Evolutionary conservation across 2,888 invertebrate genomes (phyloP), one percentile per base, ranked within the genome.

Genomic region (Lasiommata megera): DNA sequence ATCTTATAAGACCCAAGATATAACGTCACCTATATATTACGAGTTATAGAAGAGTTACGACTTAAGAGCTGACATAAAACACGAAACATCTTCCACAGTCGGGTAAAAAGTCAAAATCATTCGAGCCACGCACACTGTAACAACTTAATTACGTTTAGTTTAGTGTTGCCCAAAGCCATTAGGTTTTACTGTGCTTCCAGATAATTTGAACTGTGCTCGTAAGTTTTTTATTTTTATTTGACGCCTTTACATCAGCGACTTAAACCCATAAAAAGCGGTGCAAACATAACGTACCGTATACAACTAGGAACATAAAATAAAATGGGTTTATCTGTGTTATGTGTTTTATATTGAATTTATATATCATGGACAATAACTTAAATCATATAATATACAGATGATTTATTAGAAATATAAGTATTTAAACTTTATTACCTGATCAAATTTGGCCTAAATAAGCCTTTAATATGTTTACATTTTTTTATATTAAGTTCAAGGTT

Each of bases 161-260:
- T 51, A 38, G 51, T 51, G 38, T 51, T 23, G 44, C 54, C 54
- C 48, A 12, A 48, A 38, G 40, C 60, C 43, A 54, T 60, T 54
- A 50, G 43, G 43, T 57, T 58, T 58, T 60, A 60, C 54, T 54
- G 54, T 38, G 41, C 57, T 60, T 54, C 60, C 50, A 60, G 60
- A 60, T 54, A 54, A 60, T 60, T 60, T 60, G 60, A 58, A 36
- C 46, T 36, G 36, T 23, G 37, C 38, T 60, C 54, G 57, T 57
- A 57, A 60, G 48, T n/a, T 47, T 60, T 60, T 57, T 57, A 57
- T 60, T 60, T 57, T 60, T 51, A 57, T 51, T 51, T 51, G 38
- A 51, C 38, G 51, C 29, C 16, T 51, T 51, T 29, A 38, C 51
- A 51, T 51, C 51, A 51, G 51, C 38, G 51, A 51, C 51, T 51